phyloP scores from a whole-genome alignment of 2,113 vertebrate species.

The Dunckerocampus dactyliophorus region DNA sequence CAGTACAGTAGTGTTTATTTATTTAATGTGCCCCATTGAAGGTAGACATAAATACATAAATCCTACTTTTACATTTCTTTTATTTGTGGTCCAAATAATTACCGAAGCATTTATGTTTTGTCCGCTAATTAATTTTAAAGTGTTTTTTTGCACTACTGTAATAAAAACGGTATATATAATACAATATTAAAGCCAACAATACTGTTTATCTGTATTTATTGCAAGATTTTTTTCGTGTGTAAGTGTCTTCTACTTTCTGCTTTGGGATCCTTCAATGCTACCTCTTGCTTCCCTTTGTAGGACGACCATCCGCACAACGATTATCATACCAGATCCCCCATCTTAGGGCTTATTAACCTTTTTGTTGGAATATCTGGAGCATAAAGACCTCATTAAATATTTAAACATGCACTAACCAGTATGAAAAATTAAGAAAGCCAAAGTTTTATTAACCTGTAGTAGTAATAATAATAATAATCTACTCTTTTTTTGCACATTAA shows the following conservation, averaged over 20 bases:
- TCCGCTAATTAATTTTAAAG: too few relatives aligned
- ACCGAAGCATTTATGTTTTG: too few relatives aligned
- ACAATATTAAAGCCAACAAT: not conserved
- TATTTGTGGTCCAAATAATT: too few relatives aligned
- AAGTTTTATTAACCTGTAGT: conserved; percentile 77
- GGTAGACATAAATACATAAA: too few relatives aligned
- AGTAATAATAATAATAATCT: conserved; percentile 69
- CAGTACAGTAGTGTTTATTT: too few relatives aligned
- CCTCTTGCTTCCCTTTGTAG: conserved; percentile 37
- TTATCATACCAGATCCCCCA: conserved; percentile 61
- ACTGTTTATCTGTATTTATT: conserved; percentile 6
- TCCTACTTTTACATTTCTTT: too few relatives aligned
- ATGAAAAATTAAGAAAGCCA: conserved; percentile 76
- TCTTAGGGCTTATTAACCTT: conserved; percentile 73
- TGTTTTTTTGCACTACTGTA: too few relatives aligned
- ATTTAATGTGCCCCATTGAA: too few relatives aligned
- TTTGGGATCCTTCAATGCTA: conserved; percentile 38
- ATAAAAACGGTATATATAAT: not conserved
- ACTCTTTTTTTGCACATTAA: conserved; percentile 68
- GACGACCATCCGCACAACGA: conserved; percentile 22
- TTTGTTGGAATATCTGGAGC: conserved; percentile 76
- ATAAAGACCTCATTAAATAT: conserved; percentile 76
- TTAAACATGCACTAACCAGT: conserved; percentile 72
- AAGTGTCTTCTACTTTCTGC: conserved; percentile 22
- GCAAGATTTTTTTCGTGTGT: conserved; percentile 16